These are phyloP conservation scores for Paralinhomoeus sp. DNA, from an alignment of 2,888 invertebrate species.

Conservation along the genomic window DNA sequence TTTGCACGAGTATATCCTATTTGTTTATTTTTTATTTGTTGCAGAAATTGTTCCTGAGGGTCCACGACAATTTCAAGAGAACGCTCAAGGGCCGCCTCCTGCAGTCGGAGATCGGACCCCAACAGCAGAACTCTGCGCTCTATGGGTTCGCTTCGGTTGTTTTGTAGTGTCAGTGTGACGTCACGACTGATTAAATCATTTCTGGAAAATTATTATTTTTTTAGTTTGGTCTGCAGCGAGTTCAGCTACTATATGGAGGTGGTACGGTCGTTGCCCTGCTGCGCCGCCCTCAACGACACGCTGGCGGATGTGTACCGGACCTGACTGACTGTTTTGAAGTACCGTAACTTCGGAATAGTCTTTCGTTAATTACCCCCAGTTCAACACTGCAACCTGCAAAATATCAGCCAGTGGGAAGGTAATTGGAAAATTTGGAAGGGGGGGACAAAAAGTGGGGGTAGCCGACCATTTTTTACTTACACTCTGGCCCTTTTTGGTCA, in stretches of 20 bases:
- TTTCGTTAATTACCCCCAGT: too few species aligned
- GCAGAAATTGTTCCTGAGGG: constrained; percentile 13
- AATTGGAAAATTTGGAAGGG: too few species aligned
- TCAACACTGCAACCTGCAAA: too few species aligned
- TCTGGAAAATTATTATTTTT: too few species aligned
- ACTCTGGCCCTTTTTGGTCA: too few species aligned
- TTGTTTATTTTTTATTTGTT: not conserved
- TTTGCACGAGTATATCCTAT: not conserved
- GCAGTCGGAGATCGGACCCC: constrained; percentile 15
- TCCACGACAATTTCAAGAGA: constrained; percentile 19
- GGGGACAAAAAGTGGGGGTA: too few species aligned
- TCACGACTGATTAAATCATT: too few species aligned
- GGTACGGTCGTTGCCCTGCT: constrained; percentile 12
- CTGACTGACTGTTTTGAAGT: too few species aligned
- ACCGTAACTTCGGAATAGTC: too few species aligned
- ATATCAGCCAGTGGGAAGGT: too few species aligned
- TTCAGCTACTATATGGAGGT: constrained; percentile 16
- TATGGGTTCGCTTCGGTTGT: not conserved
- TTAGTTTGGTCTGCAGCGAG: constrained; percentile 11
- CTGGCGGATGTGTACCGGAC: constrained; percentile 10
- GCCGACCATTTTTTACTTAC: too few species aligned
- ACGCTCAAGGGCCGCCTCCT: constrained; percentile 12
- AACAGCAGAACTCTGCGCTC: constrained; percentile 2
- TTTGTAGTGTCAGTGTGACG: too few species aligned
- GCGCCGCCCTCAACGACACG: constrained; percentile 11